These are phyloP conservation scores for Agelas oroides DNA, from an alignment of 37 sponge, comb jelly and placozoan genomes.

Conservation along the genomic window DNA sequence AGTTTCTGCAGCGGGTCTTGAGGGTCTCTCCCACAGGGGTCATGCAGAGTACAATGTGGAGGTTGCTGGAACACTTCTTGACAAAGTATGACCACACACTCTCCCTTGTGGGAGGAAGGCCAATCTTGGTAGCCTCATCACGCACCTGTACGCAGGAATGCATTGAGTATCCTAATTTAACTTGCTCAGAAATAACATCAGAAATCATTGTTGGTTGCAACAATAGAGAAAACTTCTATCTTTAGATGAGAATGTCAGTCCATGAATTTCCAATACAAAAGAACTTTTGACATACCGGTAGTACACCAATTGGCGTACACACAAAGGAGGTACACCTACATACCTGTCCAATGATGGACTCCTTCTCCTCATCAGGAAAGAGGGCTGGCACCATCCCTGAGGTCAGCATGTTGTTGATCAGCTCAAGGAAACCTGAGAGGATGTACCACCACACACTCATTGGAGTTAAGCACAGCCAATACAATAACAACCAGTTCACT, in stretches of 20 bases:
- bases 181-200: background rate
- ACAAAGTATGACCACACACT: slow-evolving; percentile 94
- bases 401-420: slow-evolving; percentile 99
- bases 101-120: slow-evolving; percentile 91
- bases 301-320: too few relatives aligned
- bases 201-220: too few relatives aligned
- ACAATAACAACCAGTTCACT: too few relatives aligned
- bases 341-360: slow-evolving; percentile 86
- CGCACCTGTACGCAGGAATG: slow-evolving; percentile 54
- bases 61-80: slow-evolving; percentile 89
- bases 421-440: slow-evolving; percentile 89
- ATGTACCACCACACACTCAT: too few relatives aligned
- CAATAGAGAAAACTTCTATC: too few relatives aligned
- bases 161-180: background rate
- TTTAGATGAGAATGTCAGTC: too few relatives aligned
- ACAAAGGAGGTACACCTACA: too few relatives aligned
- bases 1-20: slow-evolving; percentile 96
- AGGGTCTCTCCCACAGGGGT: slow-evolving; percentile 96
- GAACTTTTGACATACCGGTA: too few relatives aligned
- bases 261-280: too few relatives aligned
- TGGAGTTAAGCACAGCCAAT: too few relatives aligned
- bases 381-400: slow-evolving; percentile 99
- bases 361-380: slow-evolving; percentile 98
- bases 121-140: slow-evolving; percentile 90
- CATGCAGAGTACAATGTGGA: slow-evolving; percentile 98